These are phyloP conservation scores for Ceratina australensis DNA, from an alignment of 1,140 invertebrate species.

Conservation along the genomic window DNA sequence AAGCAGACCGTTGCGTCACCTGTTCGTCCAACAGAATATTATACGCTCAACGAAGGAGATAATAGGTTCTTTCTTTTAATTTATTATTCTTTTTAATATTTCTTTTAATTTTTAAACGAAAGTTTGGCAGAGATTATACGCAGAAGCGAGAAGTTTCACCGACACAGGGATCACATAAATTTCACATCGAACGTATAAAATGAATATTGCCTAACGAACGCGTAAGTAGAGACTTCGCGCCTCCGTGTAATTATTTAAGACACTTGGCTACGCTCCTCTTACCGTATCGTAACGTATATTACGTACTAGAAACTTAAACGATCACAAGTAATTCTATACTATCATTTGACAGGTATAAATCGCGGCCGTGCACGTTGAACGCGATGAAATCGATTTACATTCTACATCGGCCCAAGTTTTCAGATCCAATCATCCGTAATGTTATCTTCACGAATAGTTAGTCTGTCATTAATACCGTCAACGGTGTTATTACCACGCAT, in stretches of 20 bases:
- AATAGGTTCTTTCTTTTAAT: no score
- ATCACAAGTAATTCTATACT: conserved; percentile 15
- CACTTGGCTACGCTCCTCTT: not conserved
- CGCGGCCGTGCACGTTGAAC: not conserved
- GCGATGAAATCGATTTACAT: conserved; percentile 4
- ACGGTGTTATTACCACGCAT: not conserved
- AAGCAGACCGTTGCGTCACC: no score
- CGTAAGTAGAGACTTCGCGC: no score
- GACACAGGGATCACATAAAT: no score
- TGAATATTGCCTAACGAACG: no score
- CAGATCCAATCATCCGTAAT: not conserved
- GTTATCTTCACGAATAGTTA: conserved; percentile 1
- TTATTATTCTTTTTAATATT: no score
- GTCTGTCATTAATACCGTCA: not conserved
- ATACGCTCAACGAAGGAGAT: no score
- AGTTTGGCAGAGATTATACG: no score
- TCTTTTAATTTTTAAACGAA: no score
- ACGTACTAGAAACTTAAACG: conserved; percentile 4
- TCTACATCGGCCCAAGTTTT: not conserved
- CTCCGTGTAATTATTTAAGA: not conserved
- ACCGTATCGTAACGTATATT: not conserved
- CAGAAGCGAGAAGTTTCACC: no score
- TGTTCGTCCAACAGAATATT: no score
- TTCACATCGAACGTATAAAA: no score
- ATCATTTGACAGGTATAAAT: conserved; percentile 23